Base-by-base conservation (phyloP, 2,797 vertebrate species). In the Coregonus suidteri region DNA sequence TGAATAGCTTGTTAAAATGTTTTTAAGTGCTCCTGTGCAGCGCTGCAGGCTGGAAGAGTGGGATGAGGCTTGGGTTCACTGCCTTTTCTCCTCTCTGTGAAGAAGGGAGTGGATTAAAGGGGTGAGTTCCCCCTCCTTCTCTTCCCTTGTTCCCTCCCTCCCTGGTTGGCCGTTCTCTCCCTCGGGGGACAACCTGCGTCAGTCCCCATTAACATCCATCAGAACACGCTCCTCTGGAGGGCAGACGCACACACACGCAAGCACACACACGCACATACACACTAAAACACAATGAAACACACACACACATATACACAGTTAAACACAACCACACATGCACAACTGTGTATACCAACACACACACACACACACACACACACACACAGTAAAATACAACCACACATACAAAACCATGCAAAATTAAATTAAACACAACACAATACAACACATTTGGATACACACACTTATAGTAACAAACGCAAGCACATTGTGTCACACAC, bases 121-220 rank as follows among this genome's bases (percentile, higher is more conserved):
- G 88, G 86, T 54, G 85, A 87, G 85, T 53, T 65, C 56, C 20
- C 62, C 41, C 73, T 34, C 35, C 78, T 73, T 78, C 86, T 59
- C 65, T 7, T 83, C 77, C 62, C 73, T 73, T 77, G 54, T 34
- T 62, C 77, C 59, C 77, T 69, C 82, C 41, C 66, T 81, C 78
- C 77, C 83, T 87, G 14, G 88, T 90, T 93, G 92, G 89, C 92
- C 89, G 84, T 88, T 92, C 84, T 90, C 85, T 89, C 90, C 93
- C 94, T 90, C 84, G 81, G 90, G 94, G 94, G 93, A 95, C 88
- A 87, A 89, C 79, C 90, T 84, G 92, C 92, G 94, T 95, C 96
- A 92, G 92, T 91, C 87, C 87, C 89, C 91, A 93, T 96, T 95
- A 95, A 93, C 93, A 92, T 92, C 93, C 84, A 87, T 88, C 89